Base-by-base conservation (phyloP, 2,888 invertebrate genomes). In the Chrysolina haemoptera region DNA sequence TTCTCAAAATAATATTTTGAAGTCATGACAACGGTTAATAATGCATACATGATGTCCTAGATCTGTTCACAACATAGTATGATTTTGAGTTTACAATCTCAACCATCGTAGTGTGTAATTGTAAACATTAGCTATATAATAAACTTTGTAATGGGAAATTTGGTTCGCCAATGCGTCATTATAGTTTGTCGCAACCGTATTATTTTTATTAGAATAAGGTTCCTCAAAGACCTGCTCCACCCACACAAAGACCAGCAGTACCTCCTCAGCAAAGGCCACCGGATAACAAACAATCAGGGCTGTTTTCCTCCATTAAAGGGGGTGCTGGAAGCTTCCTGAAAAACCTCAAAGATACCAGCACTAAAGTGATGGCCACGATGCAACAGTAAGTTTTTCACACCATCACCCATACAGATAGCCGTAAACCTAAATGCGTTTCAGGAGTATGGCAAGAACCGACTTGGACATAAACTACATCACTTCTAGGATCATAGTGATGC, bases 311-410 rank as follows among this genome's bases (percentile, higher is more conserved):
- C 0, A 90, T 98, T 43, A 94, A 93, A 86, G 98, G 98, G 27
- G 97, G 98, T 66, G 98, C 98, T 22, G 97, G 98, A 1, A 97
- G 94, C 84, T 93, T 98, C 83, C 90, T 98, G 75, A 97, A 97
- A 85, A 98, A 98, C 85, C 89, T 99, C 40, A 98, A 97, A 87
- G 98, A 98, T 85, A 98, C 98, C 0, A 97, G 98, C 20, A 94
- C 94, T 48, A 98, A 98, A 90, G 97, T 99, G 55, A 98, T 98
- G 94, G 97, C 98, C 87, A 96, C 97, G 48, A 96, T 98, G 79
- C 97, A 97, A 87, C 96, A 96, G 92, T 94, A 86, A 91, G 92
- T 91, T 67, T 35, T 8, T 35, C 6, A 8, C 4, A 8, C 35
- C 35, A 35, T 35, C 8, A 35, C 0, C 8, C 8, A 35, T 35